phyloP scores from a whole-genome alignment of 2,888 invertebrate species.

The Exocentrus adspersus region DNA sequence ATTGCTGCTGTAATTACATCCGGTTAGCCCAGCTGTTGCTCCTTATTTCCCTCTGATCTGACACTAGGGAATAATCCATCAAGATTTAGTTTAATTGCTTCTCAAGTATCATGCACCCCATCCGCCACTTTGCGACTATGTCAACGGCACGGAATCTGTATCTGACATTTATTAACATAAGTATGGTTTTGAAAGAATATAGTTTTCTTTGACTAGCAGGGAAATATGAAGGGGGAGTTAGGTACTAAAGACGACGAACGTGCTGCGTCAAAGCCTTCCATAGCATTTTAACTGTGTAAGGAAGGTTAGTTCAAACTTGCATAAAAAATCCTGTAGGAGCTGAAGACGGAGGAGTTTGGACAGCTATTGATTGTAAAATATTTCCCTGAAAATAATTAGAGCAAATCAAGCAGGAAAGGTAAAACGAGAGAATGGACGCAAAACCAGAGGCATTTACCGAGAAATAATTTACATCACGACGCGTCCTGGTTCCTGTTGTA shows the following conservation, averaged over 20 bases:
- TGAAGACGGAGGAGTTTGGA: too few relatives aligned
- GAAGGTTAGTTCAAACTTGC: too few relatives aligned
- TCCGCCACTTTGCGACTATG: not conserved
- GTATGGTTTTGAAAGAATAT: slow-evolving; percentile 1
- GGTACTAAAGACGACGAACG: too few relatives aligned
- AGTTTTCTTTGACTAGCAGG: slow-evolving; percentile 4
- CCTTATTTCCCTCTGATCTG: slow-evolving; percentile 1
- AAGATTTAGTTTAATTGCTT: slow-evolving; percentile 17
- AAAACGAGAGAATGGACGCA: not conserved
- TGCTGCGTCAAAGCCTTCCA: too few relatives aligned
- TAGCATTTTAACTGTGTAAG: too few relatives aligned
- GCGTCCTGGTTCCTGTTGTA: too few relatives aligned
- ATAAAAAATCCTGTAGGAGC: too few relatives aligned
- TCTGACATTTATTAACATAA: slow-evolving; percentile 21
- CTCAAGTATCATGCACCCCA: slow-evolving; percentile 3
- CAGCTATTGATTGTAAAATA: not conserved
- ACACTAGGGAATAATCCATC: slow-evolving; percentile 17
- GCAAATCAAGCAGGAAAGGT: not conserved
- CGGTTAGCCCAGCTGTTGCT: not conserved
- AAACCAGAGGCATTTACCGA: not conserved
- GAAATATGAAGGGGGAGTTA: not conserved
- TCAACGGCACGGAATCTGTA: slow-evolving; percentile 12
- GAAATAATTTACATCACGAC: not conserved
- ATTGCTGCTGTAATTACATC: not conserved
- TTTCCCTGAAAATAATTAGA: not conserved